phyloP scores from a whole-genome alignment of 1,140 invertebrate species.

The Drosophila pruinosa region DNA sequence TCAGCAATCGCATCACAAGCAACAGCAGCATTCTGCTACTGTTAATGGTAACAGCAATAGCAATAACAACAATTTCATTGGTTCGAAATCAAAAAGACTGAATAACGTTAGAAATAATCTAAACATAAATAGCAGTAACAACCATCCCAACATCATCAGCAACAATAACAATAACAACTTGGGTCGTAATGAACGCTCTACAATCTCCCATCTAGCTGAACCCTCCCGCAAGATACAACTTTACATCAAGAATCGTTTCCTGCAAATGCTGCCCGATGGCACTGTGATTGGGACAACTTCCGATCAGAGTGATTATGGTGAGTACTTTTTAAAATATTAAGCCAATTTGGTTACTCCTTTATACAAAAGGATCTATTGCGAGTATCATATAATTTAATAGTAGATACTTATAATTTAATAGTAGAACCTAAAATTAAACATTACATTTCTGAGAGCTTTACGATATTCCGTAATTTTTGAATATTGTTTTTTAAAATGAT shows the following conservation, averaged over 20 bases:
- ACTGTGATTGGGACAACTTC: conserved; percentile 90
- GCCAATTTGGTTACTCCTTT: too few relatives aligned
- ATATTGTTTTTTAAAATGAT: too few relatives aligned
- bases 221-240: conserved; percentile 89
- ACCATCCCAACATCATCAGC: conserved; percentile 35
- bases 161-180: conserved; percentile 54
- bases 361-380: too few relatives aligned
- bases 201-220: conserved; percentile 86
- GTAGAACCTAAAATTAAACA: too few relatives aligned
- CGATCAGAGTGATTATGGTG: conserved; percentile 90
- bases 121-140: conserved; percentile 70
- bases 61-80: conserved; percentile 68
- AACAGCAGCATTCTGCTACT: conserved; percentile 37
- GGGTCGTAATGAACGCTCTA: conserved; percentile 86
- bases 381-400: too few relatives aligned
- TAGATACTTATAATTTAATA: too few relatives aligned
- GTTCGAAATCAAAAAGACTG: conserved; percentile 82
- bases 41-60: conserved; percentile 31
- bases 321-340: conserved; percentile 83
- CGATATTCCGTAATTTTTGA: too few relatives aligned
- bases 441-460: too few relatives aligned
- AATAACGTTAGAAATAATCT: conserved; percentile 81
- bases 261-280: conserved; percentile 90
- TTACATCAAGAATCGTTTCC: conserved; percentile 90
- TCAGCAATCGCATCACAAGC: conserved; percentile 41